These are phyloP conservation scores for Notospermus geniculatus DNA, from an alignment of 1,140 invertebrate species.

Conservation along the genomic window DNA sequence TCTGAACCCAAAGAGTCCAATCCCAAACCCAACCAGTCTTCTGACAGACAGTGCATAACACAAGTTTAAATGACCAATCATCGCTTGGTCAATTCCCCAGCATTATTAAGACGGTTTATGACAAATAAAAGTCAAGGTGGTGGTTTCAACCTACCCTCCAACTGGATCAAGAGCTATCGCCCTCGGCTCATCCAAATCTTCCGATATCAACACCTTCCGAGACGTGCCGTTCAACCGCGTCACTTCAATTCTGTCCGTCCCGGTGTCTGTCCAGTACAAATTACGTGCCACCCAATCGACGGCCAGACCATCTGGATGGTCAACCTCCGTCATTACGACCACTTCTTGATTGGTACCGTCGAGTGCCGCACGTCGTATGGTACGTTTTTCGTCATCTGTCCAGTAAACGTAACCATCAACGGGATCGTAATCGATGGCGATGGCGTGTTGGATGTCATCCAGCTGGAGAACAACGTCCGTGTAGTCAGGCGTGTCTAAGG, in stretches of 20 bases:
- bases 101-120: too few relatives aligned
- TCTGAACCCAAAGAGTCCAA: too few relatives aligned
- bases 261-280: conserved; percentile 91
- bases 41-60: too few relatives aligned
- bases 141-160: conserved; percentile 60
- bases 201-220: conserved; percentile 75
- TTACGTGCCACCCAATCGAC: conserved; percentile 98
- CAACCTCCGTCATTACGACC: conserved; percentile 63
- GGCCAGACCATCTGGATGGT: conserved; percentile 84
- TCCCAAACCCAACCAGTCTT: too few relatives aligned
- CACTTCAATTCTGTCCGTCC: conserved; percentile 86
- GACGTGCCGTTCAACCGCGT: conserved; percentile 76
- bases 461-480: conserved; percentile 69
- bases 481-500: conserved; percentile 67
- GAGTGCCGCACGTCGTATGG: conserved; percentile 72
- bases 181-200: conserved; percentile 80
- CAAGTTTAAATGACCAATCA: too few relatives aligned
- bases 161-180: conserved; percentile 83
- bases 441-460: conserved; percentile 76
- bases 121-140: too few relatives aligned
- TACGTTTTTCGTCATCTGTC: conserved; percentile 80
- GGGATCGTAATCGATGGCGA: conserved; percentile 91
- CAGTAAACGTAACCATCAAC: conserved; percentile 82
- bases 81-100: too few relatives aligned
- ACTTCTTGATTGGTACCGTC: conserved; percentile 69